Base-by-base conservation (phyloP, 2,797 vertebrate genomes). In the Dryobates pubescens region DNA sequence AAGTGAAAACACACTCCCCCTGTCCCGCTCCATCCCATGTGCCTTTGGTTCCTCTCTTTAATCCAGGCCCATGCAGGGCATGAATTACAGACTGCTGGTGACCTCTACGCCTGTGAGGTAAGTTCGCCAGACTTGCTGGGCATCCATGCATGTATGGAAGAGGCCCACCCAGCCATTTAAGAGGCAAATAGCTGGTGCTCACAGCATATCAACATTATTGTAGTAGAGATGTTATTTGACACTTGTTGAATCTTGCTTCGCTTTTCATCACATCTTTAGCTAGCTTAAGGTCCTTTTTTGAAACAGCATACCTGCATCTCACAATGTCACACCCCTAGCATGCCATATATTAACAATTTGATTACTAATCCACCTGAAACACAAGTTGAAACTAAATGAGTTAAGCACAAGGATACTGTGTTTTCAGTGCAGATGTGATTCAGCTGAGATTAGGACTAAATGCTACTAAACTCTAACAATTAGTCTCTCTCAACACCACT, bases 11-110 rank as follows among this genome's bases (percentile, higher is more conserved):
- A 26, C 18, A 15, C 14, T 26, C 36, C 8, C 34, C 16, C 20
- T 9, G 16, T 13, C 10, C 10, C 10, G 4, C 3, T 4, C 27
- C 4, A 32, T 3, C 7, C 27, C 7, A 4, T 1, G 4, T 14
- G 26, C 34, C 51, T 65, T 59, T 19, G 14, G 54, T 4, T 79
- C 29, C 53, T 10, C 58, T 51, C 51, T 68, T 16, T 51, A 80
- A 56, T 18, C 43, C 43, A 59, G 9, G 54, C 43, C 32, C 12
- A 30, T 2, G 5, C 72, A 49, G 36, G 26, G 53, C 4, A 2
- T 1, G 6, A 84, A 51, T 26, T 34, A 30, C 45, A 57, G 63
- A 13, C 65, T 45, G 23, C 1, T 10, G 2, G 24, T 57, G 87
- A 34, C 29, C n/a, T 30, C 68, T 1, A 2, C 17, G 16, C 24